Evolutionary conservation across 2,888 invertebrate genomes (phyloP), one percentile per base, ranked within the genome.

Genomic region (Trissolcus brochymenae): DNA sequence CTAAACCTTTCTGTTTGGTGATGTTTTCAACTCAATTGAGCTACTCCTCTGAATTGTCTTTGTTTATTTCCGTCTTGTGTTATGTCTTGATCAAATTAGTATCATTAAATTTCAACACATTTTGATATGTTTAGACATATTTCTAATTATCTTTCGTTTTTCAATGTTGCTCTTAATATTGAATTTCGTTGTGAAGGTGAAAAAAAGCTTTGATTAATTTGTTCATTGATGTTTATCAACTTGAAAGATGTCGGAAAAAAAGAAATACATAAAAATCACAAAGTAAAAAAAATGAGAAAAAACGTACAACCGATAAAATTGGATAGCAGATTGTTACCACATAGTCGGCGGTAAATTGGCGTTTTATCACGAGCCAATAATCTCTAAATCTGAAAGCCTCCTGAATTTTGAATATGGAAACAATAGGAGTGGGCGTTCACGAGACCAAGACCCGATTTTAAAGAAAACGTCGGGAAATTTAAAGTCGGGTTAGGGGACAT

Each of bases 401-500:
- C n/a, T 41, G 51, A 65, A 60, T 65, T 72, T 55, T 41, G 65
- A 66, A 66, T 61, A 59, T 61, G 61, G 60, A 55, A 51, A 65
- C 72, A 65, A 60, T 29, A 60, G 72, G 19, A 66, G 19, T 16
- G 35, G 11, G 49, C 16, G 54, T 41, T n/a, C 19, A 13, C 54
- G 54, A 13, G 11, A 7, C 7, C 21, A 13, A 54, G 40, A 14
- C 13, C 9, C 4, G 46, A 46, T 85, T 87, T 87, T 86, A 84
- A 86, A 86, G 86, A 85, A 87, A 87, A 85, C 83, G 82, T 81
- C 72, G 78, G 86, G 85, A 88, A 88, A 88, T 88, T 87, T 87
- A 86, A 84, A 86, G 84, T 85, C n/a, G 67, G 64, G 76, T 65
- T 46, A 60, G 60, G 66, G 64, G 68, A 79, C 56, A 68, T 67